phyloP scores from a whole-genome alignment of 2,888 invertebrate genomes.

The Mesoligia furuncula region DNA sequence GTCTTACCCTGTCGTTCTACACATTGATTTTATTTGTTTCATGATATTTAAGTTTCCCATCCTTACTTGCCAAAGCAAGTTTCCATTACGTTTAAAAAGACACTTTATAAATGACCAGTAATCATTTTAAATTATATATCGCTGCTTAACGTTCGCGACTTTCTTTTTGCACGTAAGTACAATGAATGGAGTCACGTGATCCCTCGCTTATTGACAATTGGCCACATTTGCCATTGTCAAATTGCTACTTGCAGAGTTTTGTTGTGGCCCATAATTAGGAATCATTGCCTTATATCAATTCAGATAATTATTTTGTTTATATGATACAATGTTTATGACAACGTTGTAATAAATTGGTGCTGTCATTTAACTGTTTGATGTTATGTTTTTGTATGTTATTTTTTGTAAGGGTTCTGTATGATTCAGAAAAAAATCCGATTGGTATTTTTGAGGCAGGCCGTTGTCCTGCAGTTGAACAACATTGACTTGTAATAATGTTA shows the following conservation, averaged over 20 bases:
- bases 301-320: conserved; percentile 65
- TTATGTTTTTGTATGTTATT: conserved; percentile 1
- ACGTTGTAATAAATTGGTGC: conserved; percentile 25
- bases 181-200: conserved; percentile 78
- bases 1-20: background rate
- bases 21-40: conserved; percentile 41
- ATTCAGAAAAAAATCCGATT: background rate
- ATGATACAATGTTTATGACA: conserved; percentile 50
- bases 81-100: conserved; percentile 70
- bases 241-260: conserved; percentile 75
- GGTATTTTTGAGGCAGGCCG: background rate
- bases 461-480: background rate
- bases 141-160: conserved; percentile 67
- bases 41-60: conserved; percentile 21
- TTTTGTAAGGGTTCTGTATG: background rate
- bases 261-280: conserved; percentile 71
- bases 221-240: conserved; percentile 75
- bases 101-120: conserved; percentile 75
- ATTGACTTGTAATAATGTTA: too few relatives aligned
- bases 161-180: conserved; percentile 67
- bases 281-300: conserved; percentile 68
- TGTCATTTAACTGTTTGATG: conserved; percentile 29
- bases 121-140: conserved; percentile 78
- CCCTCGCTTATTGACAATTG: conserved; percentile 71
- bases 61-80: conserved; percentile 47